phyloP scores from a whole-genome alignment of 2,797 vertebrate genomes.

The Enteromius treurensis region DNA sequence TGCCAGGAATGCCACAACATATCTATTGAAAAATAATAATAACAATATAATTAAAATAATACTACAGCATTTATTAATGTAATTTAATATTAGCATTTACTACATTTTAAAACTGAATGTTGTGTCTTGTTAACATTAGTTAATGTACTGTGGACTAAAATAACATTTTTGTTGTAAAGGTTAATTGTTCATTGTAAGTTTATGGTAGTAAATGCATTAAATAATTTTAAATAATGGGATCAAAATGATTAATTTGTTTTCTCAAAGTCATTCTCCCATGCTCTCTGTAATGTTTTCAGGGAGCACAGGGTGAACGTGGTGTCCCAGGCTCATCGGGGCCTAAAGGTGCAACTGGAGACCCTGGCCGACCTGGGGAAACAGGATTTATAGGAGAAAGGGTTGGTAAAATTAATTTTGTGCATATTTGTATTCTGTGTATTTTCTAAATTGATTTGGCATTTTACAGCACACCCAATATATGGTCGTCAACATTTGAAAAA shows the following conservation, averaged over 20 bases:
- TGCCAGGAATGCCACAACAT: neutral
- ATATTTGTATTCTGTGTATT: neutral
- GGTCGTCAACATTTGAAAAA: neutral
- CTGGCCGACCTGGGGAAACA: slow-evolving; percentile 90
- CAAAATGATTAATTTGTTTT: neutral
- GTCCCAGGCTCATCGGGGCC: slow-evolving; percentile 80
- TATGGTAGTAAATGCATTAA: neutral
- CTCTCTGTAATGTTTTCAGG: slow-evolving; percentile 73
- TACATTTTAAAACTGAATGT: neutral
- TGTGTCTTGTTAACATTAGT: neutral
- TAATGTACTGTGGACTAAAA: neutral
- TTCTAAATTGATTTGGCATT: neutral
- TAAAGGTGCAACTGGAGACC: slow-evolving; percentile 90
- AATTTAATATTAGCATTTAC: neutral
- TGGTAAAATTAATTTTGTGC: slow-evolving; percentile 60
- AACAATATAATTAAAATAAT: too few species aligned
- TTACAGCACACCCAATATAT: neutral
- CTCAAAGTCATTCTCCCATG: neutral
- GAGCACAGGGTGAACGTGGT: slow-evolving; percentile 92
- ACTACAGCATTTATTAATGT: neutral
- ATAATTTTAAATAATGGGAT: neutral
- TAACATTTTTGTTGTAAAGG: neutral
- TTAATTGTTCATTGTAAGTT: neutral
- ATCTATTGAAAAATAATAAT: neutral
- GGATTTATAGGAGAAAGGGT: slow-evolving; percentile 96